Evolutionary conservation across 2,888 invertebrate genomes (phyloP).

Genomic region (Mythimna vitellina): DNA sequence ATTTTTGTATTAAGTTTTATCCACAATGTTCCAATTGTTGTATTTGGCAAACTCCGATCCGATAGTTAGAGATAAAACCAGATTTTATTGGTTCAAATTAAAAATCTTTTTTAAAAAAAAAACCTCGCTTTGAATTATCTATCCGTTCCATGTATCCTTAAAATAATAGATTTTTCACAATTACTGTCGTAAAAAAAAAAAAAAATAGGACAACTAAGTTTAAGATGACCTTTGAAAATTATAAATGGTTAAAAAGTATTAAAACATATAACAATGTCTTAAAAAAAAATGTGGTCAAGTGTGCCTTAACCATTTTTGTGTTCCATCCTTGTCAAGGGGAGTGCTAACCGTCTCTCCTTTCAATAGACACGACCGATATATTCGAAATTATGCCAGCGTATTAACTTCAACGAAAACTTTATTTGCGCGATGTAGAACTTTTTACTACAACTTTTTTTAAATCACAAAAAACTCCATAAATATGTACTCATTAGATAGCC

Average conservation of each 20-base stretch:
- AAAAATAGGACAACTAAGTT: not conserved
- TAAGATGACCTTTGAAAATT: not conserved
- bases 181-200: too few species aligned
- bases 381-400: constrained; percentile 30
- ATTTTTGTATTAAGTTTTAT: too few species aligned
- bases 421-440: constrained; percentile 67
- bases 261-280: not conserved
- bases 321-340: constrained; percentile 99
- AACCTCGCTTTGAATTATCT: too few species aligned
- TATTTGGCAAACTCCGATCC: too few species aligned
- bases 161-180: too few species aligned
- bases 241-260: too few species aligned
- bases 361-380: constrained; percentile 95
- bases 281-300: constrained; percentile 75
- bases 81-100: too few species aligned
- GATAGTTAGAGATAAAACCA: too few species aligned
- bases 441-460: fast-evolving
- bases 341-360: constrained; percentile 99
- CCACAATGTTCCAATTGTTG: too few species aligned
- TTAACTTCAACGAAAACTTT: constrained; percentile 52
- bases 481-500: fast-evolving
- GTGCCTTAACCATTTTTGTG: constrained; percentile 83
- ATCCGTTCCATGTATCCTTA: too few species aligned
- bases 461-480: fast-evolving
- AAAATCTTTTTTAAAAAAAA: too few species aligned